Conservation (phyloP, 2,113 vertebrate genomes). For the Colaptes auratus region DNA sequence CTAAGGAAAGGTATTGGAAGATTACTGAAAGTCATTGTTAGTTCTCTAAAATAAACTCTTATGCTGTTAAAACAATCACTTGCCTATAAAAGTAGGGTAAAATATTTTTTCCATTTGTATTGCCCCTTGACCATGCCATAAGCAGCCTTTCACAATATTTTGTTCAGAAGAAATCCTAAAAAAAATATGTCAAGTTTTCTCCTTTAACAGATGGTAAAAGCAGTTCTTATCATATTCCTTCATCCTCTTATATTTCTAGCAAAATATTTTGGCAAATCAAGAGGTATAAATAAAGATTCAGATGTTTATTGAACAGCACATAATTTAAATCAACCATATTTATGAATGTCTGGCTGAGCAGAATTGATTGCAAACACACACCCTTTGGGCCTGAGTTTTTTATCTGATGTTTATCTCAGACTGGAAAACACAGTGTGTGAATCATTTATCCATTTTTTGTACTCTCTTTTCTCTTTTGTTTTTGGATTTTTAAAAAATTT, state of each 20-base stretch:
- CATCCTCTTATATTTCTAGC: conserved; percentile 5
- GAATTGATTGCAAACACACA: conserved; percentile 34
- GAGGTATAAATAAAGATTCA: conserved; percentile 53
- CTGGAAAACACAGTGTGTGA: background rate
- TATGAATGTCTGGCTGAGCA: conserved; percentile 33
- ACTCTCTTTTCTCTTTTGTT: background rate
- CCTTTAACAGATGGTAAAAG: conserved; percentile 48
- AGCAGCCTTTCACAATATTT: conserved; percentile 38
- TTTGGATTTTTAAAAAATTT: too few species aligned
- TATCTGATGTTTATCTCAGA: conserved; percentile 37
- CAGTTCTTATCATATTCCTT: conserved; percentile 35
- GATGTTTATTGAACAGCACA: conserved; percentile 39
- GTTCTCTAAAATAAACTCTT: background rate
- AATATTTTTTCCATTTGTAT: background rate
- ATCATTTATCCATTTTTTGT: background rate
- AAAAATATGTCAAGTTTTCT: conserved; percentile 27
- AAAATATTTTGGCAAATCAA: conserved; percentile 48
- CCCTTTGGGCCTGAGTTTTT: conserved; percentile 7
- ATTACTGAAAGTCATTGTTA: background rate
- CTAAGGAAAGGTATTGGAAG: background rate
- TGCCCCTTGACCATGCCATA: conserved; percentile 19
- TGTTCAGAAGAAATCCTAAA: conserved; percentile 27
- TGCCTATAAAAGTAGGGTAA: background rate
- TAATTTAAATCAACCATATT: conserved; percentile 55
- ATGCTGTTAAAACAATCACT: background rate